phyloP scores from a whole-genome alignment of 2,797 vertebrate species.

The Microhierax caerulescens region DNA sequence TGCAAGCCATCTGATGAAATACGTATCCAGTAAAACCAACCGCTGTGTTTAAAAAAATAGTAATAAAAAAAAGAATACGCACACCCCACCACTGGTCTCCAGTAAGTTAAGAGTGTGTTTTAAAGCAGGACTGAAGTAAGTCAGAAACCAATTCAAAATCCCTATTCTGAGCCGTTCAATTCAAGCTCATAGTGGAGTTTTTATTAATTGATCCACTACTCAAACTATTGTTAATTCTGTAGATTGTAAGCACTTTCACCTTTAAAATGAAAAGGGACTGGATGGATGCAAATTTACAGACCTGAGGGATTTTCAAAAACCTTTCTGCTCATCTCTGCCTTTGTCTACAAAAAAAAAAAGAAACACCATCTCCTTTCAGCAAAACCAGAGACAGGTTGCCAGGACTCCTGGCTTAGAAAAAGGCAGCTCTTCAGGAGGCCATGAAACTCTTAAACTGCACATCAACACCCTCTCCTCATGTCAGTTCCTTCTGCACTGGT shows the following conservation, averaged over 20 bases:
- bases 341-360: background rate
- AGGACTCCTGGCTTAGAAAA: background rate
- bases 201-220: conserved; percentile 7
- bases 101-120: conserved; percentile 52
- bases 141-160: conserved; percentile 33
- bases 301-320: background rate
- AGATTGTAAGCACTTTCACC: background rate
- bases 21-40: conserved; percentile 69
- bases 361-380: background rate
- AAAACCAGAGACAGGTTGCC: background rate
- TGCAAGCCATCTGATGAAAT: conserved; percentile 70
- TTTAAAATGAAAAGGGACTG: conserved; percentile 6
- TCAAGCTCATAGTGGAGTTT: conserved; percentile 11
- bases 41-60: conserved; percentile 19
- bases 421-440: background rate
- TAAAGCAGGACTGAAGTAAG: conserved; percentile 41
- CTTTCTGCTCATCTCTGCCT: background rate
- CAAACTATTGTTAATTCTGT: background rate
- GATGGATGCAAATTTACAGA: background rate
- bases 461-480: background rate
- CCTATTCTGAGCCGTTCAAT: background rate
- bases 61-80: background rate
- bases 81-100: background rate
- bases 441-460: background rate
- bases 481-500: background rate